Conservation (phyloP, 1,140 invertebrate genomes). For the Callitettix versicolor region DNA sequence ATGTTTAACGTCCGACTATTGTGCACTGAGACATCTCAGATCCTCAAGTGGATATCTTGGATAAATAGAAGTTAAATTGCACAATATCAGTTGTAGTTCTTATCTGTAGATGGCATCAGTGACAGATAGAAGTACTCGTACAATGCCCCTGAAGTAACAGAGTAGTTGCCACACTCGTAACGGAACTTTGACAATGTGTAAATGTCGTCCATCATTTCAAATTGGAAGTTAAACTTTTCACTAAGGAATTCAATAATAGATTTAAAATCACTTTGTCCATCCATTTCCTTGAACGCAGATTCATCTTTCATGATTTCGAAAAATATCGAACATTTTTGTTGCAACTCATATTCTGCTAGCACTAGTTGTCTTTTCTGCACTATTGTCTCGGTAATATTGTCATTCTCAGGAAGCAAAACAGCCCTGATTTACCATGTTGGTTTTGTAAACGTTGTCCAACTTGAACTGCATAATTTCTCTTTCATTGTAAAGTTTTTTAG, state of each 20-base stretch:
- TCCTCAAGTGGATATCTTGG: too few relatives aligned
- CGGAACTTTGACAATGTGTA: constrained; percentile 93
- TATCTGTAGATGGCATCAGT: constrained; percentile 85
- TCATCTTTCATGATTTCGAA: constrained; percentile 75
- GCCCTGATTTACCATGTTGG: constrained; percentile 94
- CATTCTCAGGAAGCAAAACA: constrained; percentile 54
- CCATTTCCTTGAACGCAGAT: constrained; percentile 85
- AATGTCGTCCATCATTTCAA: constrained; percentile 88
- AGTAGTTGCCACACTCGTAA: constrained; percentile 98
- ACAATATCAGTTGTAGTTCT: too few relatives aligned
- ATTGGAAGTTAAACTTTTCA: constrained; percentile 73
- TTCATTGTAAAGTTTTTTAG: constrained; percentile 90
- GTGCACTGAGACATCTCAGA: too few relatives aligned
- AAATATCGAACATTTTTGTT: constrained; percentile 78
- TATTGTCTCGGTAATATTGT: constrained; percentile 70
- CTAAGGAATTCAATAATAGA: constrained; percentile 80
- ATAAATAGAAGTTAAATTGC: too few relatives aligned
- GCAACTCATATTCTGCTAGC: constrained; percentile 67
- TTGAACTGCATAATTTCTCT: constrained; percentile 86
- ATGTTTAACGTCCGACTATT: too few relatives aligned
- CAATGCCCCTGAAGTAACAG: constrained; percentile 82
- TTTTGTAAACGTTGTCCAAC: constrained; percentile 89
- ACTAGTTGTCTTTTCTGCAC: constrained; percentile 70
- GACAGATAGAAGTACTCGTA: constrained; percentile 95
- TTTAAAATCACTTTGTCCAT: constrained; percentile 85